phyloP scores from a whole-genome alignment of 2,888 invertebrate genomes.

The Apantesis nais region DNA sequence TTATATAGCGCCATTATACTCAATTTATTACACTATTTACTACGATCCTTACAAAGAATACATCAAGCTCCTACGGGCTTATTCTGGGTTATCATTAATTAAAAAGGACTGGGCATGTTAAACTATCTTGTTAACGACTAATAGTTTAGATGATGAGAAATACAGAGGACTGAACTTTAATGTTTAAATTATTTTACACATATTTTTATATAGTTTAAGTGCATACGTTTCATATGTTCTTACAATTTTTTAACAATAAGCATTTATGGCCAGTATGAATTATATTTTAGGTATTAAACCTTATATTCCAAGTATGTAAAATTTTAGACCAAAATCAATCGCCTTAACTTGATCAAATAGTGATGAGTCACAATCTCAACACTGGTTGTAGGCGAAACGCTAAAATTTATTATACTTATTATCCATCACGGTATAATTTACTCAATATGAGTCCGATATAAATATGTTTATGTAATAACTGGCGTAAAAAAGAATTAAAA shows the following conservation, averaged over 20 bases:
- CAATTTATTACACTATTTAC: too few relatives aligned
- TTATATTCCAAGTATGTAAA: neutral
- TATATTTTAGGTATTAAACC: neutral
- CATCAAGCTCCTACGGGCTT: constrained; percentile 17
- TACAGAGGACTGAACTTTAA: constrained; percentile 31
- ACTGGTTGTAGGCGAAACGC: constrained; percentile 50
- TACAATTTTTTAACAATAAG: neutral
- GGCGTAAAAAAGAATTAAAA: constrained; percentile 11
- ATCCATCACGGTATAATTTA: constrained; percentile 49
- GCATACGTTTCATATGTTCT: too few relatives aligned
- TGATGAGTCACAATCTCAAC: constrained; percentile 46
- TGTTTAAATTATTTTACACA: neutral
- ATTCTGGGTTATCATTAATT: constrained; percentile 33
- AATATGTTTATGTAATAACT: constrained; percentile 22
- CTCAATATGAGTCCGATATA: constrained; percentile 25
- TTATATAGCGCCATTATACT: neutral
- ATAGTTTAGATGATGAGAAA: constrained; percentile 43
- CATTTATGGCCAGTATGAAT: neutral
- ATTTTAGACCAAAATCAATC: constrained; percentile 12
- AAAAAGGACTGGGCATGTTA: constrained; percentile 22
- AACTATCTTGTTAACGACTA: constrained; percentile 29
- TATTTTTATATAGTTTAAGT: too few relatives aligned
- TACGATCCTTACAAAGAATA: constrained; percentile 7
- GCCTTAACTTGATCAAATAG: constrained; percentile 38
- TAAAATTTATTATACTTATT: constrained; percentile 54